These are phyloP conservation scores for Phallusia fumigata DNA, from an alignment of 23 tunicate genomes.

Conservation along the genomic window DNA sequence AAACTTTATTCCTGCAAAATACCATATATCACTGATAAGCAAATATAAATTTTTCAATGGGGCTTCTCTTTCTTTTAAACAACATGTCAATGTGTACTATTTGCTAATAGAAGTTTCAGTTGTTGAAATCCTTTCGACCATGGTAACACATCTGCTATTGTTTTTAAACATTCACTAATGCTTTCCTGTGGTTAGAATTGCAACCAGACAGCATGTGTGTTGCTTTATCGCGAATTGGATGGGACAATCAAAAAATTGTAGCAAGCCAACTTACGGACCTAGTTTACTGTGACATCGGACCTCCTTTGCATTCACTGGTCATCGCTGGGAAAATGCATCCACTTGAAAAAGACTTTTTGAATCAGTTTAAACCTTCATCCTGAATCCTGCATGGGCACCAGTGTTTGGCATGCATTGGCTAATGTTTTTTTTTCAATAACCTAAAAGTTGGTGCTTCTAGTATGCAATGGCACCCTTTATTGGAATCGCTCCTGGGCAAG, in stretches of 20 bases:
- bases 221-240: constrained; percentile 82
- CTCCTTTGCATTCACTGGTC: constrained; percentile 88
- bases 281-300: constrained; percentile 61
- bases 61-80: too few species aligned
- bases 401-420: too few species aligned
- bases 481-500: too few species aligned
- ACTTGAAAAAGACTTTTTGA: constrained; percentile 84
- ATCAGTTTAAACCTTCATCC: constrained; percentile 33
- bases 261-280: constrained; percentile 60
- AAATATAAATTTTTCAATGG: too few species aligned
- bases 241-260: constrained; percentile 85
- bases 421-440: too few species aligned
- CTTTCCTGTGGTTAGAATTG: not conserved
- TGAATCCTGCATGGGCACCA: not conserved
- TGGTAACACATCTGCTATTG: not conserved
- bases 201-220: constrained; percentile 64
- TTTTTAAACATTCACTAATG: not conserved
- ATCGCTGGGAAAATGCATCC: constrained; percentile 95
- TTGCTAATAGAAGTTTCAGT: too few species aligned
- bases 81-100: too few species aligned
- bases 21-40: too few species aligned
- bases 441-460: too few species aligned
- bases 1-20: too few species aligned
- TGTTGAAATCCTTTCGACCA: too few species aligned
- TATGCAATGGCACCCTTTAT: too few species aligned